A percentile compares a stretch with the other conserved stretches of the same genome.
These are phyloP conservation scores for Cataglyphis altisquamis DNA, from an alignment of 2,888 invertebrate genomes.

Conservation along the genomic window DNA sequence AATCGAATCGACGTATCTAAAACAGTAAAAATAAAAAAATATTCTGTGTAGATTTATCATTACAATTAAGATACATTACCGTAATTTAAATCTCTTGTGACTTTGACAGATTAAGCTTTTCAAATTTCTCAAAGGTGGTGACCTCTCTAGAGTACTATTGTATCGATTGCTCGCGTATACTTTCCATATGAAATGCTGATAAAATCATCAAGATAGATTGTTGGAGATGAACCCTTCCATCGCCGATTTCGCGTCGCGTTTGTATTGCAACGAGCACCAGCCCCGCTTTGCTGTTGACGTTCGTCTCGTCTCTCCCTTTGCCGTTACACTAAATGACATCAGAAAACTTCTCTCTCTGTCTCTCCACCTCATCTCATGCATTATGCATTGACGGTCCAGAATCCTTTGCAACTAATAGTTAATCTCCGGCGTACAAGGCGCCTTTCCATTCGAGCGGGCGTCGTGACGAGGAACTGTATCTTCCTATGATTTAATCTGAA, in stretches of 20 bases:
- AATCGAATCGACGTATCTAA: too few species aligned
- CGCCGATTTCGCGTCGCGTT: slow-evolving; percentile 4
- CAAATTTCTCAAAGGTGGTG: neutral
- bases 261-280: slow-evolving; percentile 14
- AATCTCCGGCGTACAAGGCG: slow-evolving; percentile 57
- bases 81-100: neutral
- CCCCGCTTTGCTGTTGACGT: slow-evolving; percentile 16
- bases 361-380: slow-evolving; percentile 53
- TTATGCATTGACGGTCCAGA: slow-evolving; percentile 58
- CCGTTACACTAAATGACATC: slow-evolving; percentile 47
- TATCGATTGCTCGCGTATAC: neutral
- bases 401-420: slow-evolving; percentile 61
- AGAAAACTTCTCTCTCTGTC: slow-evolving; percentile 12
- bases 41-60: neutral
- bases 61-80: neutral
- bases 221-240: neutral
- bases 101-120: neutral
- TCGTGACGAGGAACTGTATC: slow-evolving; percentile 75
- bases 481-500: slow-evolving; percentile 70
- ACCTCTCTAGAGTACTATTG: neutral
- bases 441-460: slow-evolving; percentile 64
- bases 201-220: neutral
- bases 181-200: neutral
- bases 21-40: neutral
- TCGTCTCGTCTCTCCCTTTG: slow-evolving; percentile 19